phyloP scores from a whole-genome alignment of 2,888 invertebrate genomes.

The Cecidostiba fungosa region DNA sequence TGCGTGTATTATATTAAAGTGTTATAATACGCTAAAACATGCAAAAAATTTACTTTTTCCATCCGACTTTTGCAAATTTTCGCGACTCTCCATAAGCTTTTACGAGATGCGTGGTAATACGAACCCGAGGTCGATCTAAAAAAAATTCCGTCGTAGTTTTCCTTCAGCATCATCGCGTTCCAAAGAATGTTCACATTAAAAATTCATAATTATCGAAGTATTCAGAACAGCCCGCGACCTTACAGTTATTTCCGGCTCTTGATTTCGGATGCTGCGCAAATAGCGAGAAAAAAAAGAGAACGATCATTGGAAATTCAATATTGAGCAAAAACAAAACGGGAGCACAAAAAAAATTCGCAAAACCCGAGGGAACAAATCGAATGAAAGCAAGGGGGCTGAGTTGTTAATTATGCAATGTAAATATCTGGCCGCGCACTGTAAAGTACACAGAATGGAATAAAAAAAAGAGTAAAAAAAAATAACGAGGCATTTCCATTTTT shows the following conservation, averaged over 20 bases:
- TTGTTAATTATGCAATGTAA: constrained; percentile 70
- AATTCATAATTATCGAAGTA: not conserved
- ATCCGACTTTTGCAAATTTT: constrained; percentile 29
- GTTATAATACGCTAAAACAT: constrained; percentile 8
- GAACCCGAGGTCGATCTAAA: not conserved
- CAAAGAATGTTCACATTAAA: not conserved
- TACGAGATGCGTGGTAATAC: not conserved
- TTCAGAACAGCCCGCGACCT: not conserved
- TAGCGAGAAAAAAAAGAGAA: constrained; percentile 26
- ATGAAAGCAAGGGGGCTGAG: constrained; percentile 45
- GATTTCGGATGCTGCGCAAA: constrained; percentile 4
- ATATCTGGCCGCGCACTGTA: constrained; percentile 56
- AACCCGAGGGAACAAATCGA: constrained; percentile 36
- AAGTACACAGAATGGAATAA: constrained; percentile 22
- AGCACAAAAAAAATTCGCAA: constrained; percentile 27
- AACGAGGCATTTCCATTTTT: constrained; percentile 39
- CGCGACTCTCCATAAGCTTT: not conserved
- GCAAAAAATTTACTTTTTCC: constrained; percentile 18
- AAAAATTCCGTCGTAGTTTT: not conserved
- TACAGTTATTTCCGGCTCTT: not conserved
- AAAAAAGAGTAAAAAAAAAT: constrained; percentile 29
- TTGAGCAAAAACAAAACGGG: constrained; percentile 21
- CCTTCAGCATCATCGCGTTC: not conserved
- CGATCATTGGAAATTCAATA: constrained; percentile 33
- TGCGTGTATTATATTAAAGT: constrained; percentile 23